Conservation (phyloP, 2,113 vertebrate genomes). For the Eolophus roseicapilla region DNA sequence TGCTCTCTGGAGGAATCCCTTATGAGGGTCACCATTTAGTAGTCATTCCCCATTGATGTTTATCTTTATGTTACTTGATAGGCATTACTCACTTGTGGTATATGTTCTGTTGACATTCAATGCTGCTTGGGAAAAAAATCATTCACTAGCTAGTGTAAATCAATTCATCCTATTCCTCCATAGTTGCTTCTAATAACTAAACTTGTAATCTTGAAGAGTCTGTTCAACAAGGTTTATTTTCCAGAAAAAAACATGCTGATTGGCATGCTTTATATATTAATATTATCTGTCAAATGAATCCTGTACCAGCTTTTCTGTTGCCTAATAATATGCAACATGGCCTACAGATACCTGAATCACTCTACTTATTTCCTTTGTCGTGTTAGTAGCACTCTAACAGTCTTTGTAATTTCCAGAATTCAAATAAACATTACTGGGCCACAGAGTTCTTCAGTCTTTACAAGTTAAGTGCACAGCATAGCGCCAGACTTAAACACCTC, state of each 20-base stretch:
- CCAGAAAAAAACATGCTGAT: not conserved
- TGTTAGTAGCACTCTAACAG: not conserved
- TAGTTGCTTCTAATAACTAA: not conserved
- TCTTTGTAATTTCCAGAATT: not conserved
- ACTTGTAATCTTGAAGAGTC: not conserved
- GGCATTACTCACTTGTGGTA: not conserved
- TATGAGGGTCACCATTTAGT: not conserved
- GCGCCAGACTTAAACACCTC: not conserved
- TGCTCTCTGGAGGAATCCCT: not conserved
- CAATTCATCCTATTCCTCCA: not conserved
- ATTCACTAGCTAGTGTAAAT: not conserved
- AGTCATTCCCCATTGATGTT: not conserved
- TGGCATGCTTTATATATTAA: not conserved
- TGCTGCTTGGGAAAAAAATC: not conserved
- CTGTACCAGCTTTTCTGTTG: not conserved
- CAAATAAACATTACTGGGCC: not conserved
- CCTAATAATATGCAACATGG: not conserved
- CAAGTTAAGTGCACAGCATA: not conserved
- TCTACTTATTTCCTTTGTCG: not conserved
- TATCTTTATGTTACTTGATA: not conserved
- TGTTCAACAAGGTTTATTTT: not conserved
- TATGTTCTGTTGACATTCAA: not conserved
- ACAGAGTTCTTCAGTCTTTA: not conserved
- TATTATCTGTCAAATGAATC: not conserved
- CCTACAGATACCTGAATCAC: not conserved